These are phyloP conservation scores for Porphyrio hochstetteri DNA, from an alignment of 2,113 vertebrate genomes.

Conservation along the genomic window DNA sequence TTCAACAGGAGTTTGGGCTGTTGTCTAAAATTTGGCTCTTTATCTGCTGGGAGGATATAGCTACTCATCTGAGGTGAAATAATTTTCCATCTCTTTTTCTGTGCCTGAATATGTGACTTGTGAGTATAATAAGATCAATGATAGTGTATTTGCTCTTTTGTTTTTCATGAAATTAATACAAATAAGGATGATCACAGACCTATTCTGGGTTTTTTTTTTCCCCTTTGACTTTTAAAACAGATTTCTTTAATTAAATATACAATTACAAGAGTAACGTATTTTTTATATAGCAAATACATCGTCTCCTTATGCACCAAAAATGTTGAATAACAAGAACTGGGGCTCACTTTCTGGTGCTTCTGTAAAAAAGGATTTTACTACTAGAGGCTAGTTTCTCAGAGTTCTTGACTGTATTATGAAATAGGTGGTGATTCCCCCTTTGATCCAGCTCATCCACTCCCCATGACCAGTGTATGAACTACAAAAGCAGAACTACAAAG, in stretches of 20 bases:
- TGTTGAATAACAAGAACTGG: not conserved
- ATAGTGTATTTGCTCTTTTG: not conserved
- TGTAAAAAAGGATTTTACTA: not conserved
- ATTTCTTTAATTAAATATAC: not conserved
- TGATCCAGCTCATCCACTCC: not conserved
- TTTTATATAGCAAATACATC: not conserved
- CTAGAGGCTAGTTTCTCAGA: not conserved
- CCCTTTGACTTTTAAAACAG: not conserved
- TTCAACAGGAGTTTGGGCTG: not conserved
- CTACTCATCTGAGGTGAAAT: not conserved
- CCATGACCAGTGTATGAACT: not conserved
- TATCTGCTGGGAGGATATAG: not conserved
- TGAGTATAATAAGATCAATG: not conserved
- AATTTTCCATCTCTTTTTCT: not conserved
- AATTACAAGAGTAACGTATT: not conserved
- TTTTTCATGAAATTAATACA: not conserved
- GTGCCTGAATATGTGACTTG: not conserved
- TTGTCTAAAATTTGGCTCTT: not conserved
- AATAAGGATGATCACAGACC: not conserved
- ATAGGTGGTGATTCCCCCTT: not conserved
- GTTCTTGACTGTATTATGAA: not conserved
- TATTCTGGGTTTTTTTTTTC: not conserved
- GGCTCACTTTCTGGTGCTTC: not conserved
- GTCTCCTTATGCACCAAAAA: not conserved
- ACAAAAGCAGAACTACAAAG: not conserved